phyloP scores from a whole-genome alignment of 2,797 vertebrate species.

The Holocentrus rufus region DNA sequence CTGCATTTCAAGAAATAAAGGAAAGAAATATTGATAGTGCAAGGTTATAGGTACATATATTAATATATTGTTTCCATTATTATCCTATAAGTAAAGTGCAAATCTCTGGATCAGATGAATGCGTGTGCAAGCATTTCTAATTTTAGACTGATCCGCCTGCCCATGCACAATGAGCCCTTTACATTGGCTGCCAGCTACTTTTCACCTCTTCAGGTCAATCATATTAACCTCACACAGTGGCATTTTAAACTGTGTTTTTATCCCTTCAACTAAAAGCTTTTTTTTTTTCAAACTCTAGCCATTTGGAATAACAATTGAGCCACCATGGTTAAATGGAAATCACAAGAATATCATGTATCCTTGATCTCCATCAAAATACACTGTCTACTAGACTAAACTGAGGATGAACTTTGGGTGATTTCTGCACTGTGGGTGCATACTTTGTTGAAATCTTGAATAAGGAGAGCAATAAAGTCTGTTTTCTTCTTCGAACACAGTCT shows the following conservation, averaged over 20 bases:
- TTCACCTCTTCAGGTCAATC: slow-evolving; percentile 50
- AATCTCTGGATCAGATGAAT: slow-evolving; percentile 79
- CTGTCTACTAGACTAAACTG: slow-evolving; percentile 7
- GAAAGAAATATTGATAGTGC: slow-evolving; percentile 79
- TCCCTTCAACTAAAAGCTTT: slow-evolving; percentile 35
- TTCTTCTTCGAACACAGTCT: slow-evolving; percentile 29
- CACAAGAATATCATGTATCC: slow-evolving; percentile 8
- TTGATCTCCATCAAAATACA: slow-evolving; percentile 32
- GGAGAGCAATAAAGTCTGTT: slow-evolving; percentile 18
- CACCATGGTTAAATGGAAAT: slow-evolving; percentile 6
- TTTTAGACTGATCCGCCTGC: slow-evolving; percentile 69
- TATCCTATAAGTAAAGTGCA: slow-evolving; percentile 84
- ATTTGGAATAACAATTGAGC: slow-evolving; percentile 18
- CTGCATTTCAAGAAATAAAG: slow-evolving; percentile 70
- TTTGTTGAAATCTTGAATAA: slow-evolving; percentile 28
- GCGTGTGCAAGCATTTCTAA: slow-evolving; percentile 79
- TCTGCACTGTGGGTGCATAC: slow-evolving; percentile 38
- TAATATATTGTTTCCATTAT: slow-evolving; percentile 80
- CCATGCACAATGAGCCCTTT: slow-evolving; percentile 80
- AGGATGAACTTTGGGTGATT: slow-evolving; percentile 45
- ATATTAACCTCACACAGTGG: slow-evolving; percentile 42
- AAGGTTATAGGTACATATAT: slow-evolving; percentile 83
- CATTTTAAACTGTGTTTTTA: neutral
- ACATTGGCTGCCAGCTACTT: slow-evolving; percentile 63
- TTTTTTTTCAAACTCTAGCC: slow-evolving; percentile 15